phyloP scores from a whole-genome alignment of 2,888 invertebrate genomes.

The Invenusta paracnida region DNA sequence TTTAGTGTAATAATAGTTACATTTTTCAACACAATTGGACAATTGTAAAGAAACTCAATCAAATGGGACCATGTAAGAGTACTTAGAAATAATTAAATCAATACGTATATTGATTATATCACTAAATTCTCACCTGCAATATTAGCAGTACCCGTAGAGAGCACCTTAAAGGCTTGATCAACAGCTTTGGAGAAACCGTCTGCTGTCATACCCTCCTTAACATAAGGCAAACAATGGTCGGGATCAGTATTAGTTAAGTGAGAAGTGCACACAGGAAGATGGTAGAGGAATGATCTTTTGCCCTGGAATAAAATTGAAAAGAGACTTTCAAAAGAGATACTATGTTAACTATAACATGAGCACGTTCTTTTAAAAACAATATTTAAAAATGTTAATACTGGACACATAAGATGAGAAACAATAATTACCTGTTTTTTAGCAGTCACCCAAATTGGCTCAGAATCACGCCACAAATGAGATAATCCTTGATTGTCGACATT shows the following conservation, averaged over 20 bases:
- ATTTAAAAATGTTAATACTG: no score
- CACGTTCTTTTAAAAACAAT: no score
- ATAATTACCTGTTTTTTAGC: constrained; percentile 25
- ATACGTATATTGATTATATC: no score
- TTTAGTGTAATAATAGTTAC: no score
- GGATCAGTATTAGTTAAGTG: neutral
- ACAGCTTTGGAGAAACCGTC: constrained; percentile 6
- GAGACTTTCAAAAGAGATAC: no score
- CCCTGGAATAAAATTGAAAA: neutral
- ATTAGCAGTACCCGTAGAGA: constrained; percentile 9
- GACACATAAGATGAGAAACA: no score
- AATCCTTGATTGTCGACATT: neutral
- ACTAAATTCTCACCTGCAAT: constrained; percentile 33
- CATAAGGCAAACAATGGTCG: constrained; percentile 28
- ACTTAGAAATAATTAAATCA: no score
- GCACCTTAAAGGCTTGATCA: neutral
- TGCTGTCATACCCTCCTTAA: neutral
- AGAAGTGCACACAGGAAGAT: constrained; percentile 27
- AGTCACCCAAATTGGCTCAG: constrained; percentile 33
- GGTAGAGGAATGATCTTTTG: constrained; percentile 30
- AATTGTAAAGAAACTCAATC: no score
- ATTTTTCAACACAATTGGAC: no score
- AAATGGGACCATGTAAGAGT: no score
- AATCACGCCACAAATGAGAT: constrained; percentile 16
- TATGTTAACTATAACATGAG: no score